These are phyloP conservation scores for Hydrotaea cyrtoneurina DNA, from an alignment of 2,888 invertebrate species.

Conservation along the genomic window DNA sequence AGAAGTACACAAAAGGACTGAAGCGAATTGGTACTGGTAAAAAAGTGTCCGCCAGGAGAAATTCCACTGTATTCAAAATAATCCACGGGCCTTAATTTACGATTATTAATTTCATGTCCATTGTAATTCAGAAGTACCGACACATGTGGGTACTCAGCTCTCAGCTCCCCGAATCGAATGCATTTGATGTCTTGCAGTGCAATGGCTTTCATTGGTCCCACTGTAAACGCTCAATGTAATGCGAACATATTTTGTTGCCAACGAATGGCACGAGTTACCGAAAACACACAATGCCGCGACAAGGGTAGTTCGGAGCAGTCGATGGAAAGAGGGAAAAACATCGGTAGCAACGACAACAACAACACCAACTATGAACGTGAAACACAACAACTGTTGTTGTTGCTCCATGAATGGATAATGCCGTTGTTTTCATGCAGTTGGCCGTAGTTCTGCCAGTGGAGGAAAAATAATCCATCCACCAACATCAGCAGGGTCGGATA, in stretches of 20 bases:
- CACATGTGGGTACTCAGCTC: no score
- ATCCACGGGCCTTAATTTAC: no score
- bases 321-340: slow-evolving; percentile 40
- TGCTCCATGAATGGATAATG: slow-evolving; percentile 29
- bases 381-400: slow-evolving; percentile 37
- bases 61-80: no score
- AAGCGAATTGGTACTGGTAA: no score
- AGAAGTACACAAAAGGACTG: no score
- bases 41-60: no score
- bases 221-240: slow-evolving; percentile 42
- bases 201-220: slow-evolving; percentile 34
- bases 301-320: slow-evolving; percentile 49
- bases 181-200: no score
- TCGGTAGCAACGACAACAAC: slow-evolving; percentile 48
- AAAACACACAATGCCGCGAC: neutral
- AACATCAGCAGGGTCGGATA: neutral
- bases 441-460: neutral
- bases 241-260: slow-evolving; percentile 53
- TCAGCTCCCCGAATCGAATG: no score
- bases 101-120: no score
- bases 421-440: neutral
- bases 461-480: slow-evolving; percentile 18
- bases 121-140: no score
- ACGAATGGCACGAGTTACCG: slow-evolving; percentile 53
- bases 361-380: slow-evolving; percentile 6